Percentiles rank a stretch among this genome's conserved stretches.
Conservation (phyloP, 2,888 invertebrate genomes). For the Trimorus sp. region DNA sequence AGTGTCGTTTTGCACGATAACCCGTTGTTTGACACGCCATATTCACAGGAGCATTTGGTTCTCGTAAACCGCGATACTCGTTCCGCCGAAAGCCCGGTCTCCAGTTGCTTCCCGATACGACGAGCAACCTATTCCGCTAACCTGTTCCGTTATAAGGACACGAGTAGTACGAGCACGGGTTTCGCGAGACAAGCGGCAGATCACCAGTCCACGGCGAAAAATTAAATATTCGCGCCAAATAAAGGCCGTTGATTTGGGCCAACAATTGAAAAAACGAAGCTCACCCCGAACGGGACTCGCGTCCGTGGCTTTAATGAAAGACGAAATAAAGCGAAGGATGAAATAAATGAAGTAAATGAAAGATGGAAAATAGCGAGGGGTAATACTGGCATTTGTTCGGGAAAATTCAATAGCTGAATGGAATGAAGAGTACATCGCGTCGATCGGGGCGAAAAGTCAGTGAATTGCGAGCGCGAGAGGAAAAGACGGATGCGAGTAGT, state of each 20-base stretch:
- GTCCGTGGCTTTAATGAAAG: conserved; percentile 6
- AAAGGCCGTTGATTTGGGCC: background rate
- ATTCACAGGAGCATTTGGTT: conserved; percentile 6
- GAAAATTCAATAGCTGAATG: conserved; percentile 52
- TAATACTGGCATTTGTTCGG: conserved; percentile 46
- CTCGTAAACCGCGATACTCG: background rate
- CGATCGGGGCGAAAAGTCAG: conserved; percentile 41
- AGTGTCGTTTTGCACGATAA: background rate
- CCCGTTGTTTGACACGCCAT: conserved; percentile 6
- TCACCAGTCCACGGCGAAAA: too few relatives aligned
- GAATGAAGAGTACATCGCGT: conserved; percentile 44
- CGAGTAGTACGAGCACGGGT: too few relatives aligned
- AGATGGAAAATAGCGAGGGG: conserved; percentile 31
- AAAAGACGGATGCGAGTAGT: conserved; percentile 40
- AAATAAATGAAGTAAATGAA: conserved; percentile 26
- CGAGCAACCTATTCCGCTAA: background rate
- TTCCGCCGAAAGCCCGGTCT: background rate
- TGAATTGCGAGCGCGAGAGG: conserved; percentile 44
- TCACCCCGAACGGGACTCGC: background rate
- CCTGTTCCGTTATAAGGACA: background rate
- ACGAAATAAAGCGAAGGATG: conserved; percentile 5
- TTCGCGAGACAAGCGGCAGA: too few relatives aligned
- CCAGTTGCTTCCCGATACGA: background rate
- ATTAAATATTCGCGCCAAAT: too few relatives aligned
- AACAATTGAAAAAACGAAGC: background rate